Conservation (phyloP, 2,113 vertebrate genomes). For the Amphiprion percula region DNA sequence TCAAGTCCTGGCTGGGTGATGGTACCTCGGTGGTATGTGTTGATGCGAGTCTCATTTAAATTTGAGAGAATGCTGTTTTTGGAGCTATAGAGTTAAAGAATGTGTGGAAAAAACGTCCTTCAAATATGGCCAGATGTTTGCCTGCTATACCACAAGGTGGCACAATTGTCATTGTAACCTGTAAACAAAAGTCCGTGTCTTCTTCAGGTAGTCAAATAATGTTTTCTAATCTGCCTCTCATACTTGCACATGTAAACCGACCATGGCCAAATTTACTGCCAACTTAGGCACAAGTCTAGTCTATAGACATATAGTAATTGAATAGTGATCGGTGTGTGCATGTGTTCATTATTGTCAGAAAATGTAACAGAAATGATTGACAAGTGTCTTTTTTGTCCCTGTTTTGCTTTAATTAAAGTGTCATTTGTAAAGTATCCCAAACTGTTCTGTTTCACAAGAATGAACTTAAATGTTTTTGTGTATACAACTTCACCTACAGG, state of each 20-base stretch:
- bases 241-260: neutral
- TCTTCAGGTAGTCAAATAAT: neutral
- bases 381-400: neutral
- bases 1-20: neutral
- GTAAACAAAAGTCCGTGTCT: neutral
- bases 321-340: neutral
- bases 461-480: slow-evolving; percentile 31
- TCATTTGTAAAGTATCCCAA: neutral
- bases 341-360: neutral
- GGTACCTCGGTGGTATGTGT: neutral
- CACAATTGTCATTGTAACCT: slow-evolving; percentile 4
- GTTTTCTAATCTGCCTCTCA: neutral
- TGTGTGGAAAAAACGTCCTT: neutral
- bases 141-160: slow-evolving; percentile 67
- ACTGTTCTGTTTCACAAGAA: neutral
- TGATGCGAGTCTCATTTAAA: neutral
- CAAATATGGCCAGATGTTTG: neutral
- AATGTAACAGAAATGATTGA: neutral
- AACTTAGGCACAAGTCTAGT: neutral
- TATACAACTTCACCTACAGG: slow-evolving; percentile 67
- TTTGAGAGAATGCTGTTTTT: neutral
- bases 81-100: too few species aligned
- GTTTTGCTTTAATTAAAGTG: neutral
- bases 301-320: neutral
- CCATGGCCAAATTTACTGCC: neutral